Evolutionary conservation across 2,113 vertebrate genomes (phyloP), one percentile per base, ranked within the genome.

Genomic region (Syngnathus typhle): DNA sequence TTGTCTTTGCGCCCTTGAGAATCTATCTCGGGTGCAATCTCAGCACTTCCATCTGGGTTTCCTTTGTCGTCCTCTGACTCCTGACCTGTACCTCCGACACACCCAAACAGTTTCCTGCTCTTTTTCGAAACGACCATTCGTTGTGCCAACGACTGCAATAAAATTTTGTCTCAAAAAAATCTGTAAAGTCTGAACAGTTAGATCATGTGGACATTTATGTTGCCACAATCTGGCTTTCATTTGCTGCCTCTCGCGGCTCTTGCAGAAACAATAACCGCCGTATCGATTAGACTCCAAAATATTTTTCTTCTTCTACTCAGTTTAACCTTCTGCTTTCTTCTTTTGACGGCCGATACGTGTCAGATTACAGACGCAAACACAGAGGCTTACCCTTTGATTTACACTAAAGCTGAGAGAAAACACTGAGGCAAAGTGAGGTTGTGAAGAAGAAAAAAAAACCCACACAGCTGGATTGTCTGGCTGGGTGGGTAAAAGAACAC

Each of bases 41-140:
- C 71, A 73, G 75, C 68, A 77, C 80, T 80, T 88, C 82, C 88
- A 89, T 86, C 84, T 88, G 85, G 67, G 85, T 79, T 88, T 89
- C 86, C 73, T 88, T 89, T 88, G 85, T 85, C 85, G 84, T 88
- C 85, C 86, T 76, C 80, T 82, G 86, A 87, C 85, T 87, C 80
- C 85, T 86, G 88, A 89, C 88, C 82, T 84, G 75, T 74, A 70
- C 70, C 58, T 32, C 71, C 12, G 73, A 85, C 88, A 88, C 88
- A 79, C 88, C 88, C 85, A 85, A 72, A 16, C 70, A 52, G 71
- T 73, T 86, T 89, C 86, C 88, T 86, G 87, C 60, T 71, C 72
- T 16, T 56, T 56, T 67, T 65, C 63, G 51, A 60, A 12, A 66
- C 54, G 15, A 55, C 55, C 15, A 55, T 6, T 55, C n/a, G 19